Evolutionary conservation across 2,797 vertebrate species (phyloP), one percentile per base, ranked within the genome.

Genomic region (Jordanella pulchra): DNA sequence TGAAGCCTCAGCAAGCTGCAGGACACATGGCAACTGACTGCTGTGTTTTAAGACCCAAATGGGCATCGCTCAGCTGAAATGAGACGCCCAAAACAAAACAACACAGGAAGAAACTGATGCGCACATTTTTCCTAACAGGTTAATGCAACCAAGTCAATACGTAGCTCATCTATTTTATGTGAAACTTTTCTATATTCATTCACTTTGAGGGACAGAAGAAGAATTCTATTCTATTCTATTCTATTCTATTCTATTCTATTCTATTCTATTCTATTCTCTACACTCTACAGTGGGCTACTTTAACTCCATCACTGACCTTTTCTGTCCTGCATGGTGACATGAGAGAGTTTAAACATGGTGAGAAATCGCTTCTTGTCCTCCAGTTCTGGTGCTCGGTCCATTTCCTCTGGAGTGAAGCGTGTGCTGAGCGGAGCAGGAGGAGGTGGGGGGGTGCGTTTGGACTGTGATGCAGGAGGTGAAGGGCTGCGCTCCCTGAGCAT

Each of bases 321-420:
- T 85, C 97, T 95, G 92, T 97, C 96, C 90, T 99, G 96, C 0
- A 95, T 76, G 0, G 95, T 97, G 89, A 99, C 93, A 75, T 99
- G 97, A 0, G 97, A 96, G 76, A 99, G 95, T 92, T 95, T 97
- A 93, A 99, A 99, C 89, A 96, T 96, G 75, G 96, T 98, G 84
- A 99, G 95, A 91, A 99, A 99, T 65, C 94, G 94, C 60, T 97
- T 99, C 93, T 99, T 99, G 87, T 99, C 97, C 87, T 99, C 98
- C 14, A 99, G 94, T 91, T 98, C 96, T 23, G 97, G 97, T 45
- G 95, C 95, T 87, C 88, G 95, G 95, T 99, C 97, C 96, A 99
- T 98, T 76, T 99, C 97, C 18, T 99, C 97, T 0, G 97, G 95
- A 72, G 96, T 98, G 87, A 98, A 98, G 83, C 96, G 96, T 0